Evolutionary conservation across 2,888 invertebrate species (phyloP).

Genomic region (Gisinianus flammeolus): DNA sequence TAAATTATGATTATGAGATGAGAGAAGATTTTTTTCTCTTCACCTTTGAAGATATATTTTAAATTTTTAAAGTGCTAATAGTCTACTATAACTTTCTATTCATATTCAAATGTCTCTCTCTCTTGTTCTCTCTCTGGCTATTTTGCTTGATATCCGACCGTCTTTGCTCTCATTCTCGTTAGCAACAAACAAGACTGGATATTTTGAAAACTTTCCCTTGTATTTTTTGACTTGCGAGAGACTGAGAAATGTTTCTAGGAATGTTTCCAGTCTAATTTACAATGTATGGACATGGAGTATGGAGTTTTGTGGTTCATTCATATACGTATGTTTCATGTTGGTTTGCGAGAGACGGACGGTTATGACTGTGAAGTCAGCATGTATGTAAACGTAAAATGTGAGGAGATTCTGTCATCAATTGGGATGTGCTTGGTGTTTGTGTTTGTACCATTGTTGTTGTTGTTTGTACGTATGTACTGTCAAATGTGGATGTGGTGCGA

Average conservation of each 20-base stretch:
- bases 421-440: not conserved
- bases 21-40: not conserved
- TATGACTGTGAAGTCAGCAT: not conserved
- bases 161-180: not conserved
- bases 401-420: constrained; percentile 5
- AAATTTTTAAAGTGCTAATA: not conserved
- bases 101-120: not conserved
- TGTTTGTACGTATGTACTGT: not conserved
- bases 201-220: no score
- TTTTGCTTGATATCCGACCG: not conserved
- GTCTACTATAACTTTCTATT: not conserved
- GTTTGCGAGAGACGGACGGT: not conserved
- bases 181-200: no score
- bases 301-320: not conserved
- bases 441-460: not conserved
- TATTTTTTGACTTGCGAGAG: not conserved
- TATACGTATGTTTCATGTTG: not conserved
- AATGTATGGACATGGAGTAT: not conserved
- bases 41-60: not conserved
- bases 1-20: not conserved
- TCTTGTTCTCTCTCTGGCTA: not conserved
- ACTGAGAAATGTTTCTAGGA: not conserved
- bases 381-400: not conserved
- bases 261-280: not conserved
- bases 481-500: not conserved